Conservation (phyloP, 2,888 invertebrate genomes). For the Hemicrepidius hirtus region DNA sequence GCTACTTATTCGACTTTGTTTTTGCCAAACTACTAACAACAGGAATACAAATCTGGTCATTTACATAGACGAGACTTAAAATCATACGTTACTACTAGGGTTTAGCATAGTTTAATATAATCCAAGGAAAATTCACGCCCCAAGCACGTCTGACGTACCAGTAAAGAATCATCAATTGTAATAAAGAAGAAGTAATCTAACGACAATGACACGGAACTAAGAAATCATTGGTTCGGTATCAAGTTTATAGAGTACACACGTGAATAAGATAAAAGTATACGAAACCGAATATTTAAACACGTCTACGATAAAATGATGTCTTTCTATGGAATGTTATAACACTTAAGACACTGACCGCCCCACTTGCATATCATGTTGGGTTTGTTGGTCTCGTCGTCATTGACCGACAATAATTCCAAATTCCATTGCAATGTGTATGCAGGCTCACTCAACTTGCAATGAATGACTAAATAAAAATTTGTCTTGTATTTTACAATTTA, state of each 20-base stretch:
- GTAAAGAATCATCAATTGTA: constrained; percentile 45
- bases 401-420: constrained; percentile 30
- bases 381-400: constrained; percentile 12
- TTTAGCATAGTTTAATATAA: not conserved
- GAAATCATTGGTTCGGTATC: constrained; percentile 30
- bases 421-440: constrained; percentile 21
- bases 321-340: constrained; percentile 10
- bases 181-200: constrained; percentile 24
- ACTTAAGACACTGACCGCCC: constrained; percentile 25
- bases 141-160: constrained; percentile 46
- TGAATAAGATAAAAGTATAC: not conserved
- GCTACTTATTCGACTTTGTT: not conserved
- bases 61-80: not conserved
- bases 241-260: constrained; percentile 35
- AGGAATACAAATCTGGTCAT: not conserved
- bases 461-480: not conserved
- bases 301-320: constrained; percentile 12
- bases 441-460: constrained; percentile 2
- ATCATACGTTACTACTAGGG: not conserved
- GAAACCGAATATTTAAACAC: constrained; percentile 21
- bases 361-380: constrained; percentile 28
- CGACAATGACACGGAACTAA: constrained; percentile 50
- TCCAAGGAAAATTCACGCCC: constrained; percentile 26
- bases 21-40: not conserved
- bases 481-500: not conserved